Percentiles rank a stretch among this genome's conserved stretches.
These are phyloP conservation scores for Vanacampus margaritifer DNA, from an alignment of 2,113 vertebrate genomes.

Conservation along the genomic window DNA sequence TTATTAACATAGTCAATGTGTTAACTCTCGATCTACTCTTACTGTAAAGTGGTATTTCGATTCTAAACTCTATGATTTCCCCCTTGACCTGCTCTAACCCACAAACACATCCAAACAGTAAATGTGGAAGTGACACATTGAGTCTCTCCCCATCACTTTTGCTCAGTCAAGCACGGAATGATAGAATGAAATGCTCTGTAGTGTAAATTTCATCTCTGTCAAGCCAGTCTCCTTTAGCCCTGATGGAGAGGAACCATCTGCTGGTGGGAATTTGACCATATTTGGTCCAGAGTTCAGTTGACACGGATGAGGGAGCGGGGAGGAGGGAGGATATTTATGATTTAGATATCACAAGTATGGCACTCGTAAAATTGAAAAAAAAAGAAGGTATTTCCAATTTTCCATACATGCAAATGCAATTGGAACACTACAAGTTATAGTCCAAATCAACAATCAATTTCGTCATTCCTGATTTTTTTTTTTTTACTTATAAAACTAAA, in stretches of 20 bases:
- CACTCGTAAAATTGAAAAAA: not conserved
- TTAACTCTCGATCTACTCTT: not conserved
- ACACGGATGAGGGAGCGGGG: slow-evolving; percentile 4
- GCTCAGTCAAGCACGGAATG: slow-evolving; percentile 44
- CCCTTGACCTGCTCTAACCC: slow-evolving; percentile 13
- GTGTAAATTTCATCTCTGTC: slow-evolving; percentile 59
- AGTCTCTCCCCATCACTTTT: slow-evolving; percentile 26
- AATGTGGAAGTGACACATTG: slow-evolving; percentile 16
- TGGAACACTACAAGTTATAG: too few species aligned
- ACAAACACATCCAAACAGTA: slow-evolving; percentile 13
- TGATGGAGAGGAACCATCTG: slow-evolving; percentile 59
- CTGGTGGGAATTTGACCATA: slow-evolving; percentile 25
- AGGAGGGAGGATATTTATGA: slow-evolving; percentile 14
- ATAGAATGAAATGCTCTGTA: slow-evolving; percentile 44
- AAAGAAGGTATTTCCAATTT: too few species aligned
- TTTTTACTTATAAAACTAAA: too few species aligned
- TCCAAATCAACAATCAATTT: too few species aligned
- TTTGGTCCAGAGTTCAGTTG: slow-evolving; percentile 17
- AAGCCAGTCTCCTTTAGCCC: slow-evolving; percentile 50
- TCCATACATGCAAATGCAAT: too few species aligned
- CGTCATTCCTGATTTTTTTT: too few species aligned
- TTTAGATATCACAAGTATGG: slow-evolving; percentile 3
- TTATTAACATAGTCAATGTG: not conserved
- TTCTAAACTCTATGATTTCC: slow-evolving; percentile 18
- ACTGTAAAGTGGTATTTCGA: not conserved